Evolutionary conservation across 2,888 invertebrate genomes (phyloP), one percentile per base, ranked within the genome.

Genomic region (Philereme vetulata): DNA sequence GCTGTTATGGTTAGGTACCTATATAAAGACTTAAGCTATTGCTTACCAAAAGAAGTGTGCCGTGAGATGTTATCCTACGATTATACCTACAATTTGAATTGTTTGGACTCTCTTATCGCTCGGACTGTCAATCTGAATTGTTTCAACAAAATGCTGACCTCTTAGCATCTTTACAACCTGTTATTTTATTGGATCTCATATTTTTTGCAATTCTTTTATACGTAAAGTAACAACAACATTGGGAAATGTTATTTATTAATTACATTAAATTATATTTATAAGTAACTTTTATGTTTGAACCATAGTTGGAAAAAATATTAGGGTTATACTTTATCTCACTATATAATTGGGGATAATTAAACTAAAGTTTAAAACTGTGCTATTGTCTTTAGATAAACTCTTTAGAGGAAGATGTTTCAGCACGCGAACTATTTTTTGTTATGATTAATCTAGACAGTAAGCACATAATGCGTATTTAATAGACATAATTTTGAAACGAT

Each of bases 71-170:
- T 64, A 69, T 68, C 65, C 53, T 56, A 55, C 9, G 8, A 43
- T 36, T 6, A 36, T 66, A 65, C 51, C 59, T 66, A 61, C 57
- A 62, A 71, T 67, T 70, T 70, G 59, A 64, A 70, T 38, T 10
- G 3, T 67, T 66, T 64, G 62, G 64, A 59, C 64, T 59, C 65
- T 63, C 65, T 74, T 76, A 76, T 74, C 75, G 71, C 65, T 59
- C 54, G 65, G 65, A 59, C 68, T 72, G 76, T 77, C 77, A 62
- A 69, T 73, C 73, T 75, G 60, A 69, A 68, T 76, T 72, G 61
- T 72, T 67, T 65, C 66, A 56, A 58, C 65, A 64, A 73, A 64
- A 70, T 67, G 57, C 65, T 75, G 71, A 75, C 73, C 76, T 56
- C 67, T 64, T 68, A 67, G 65, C 67, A 68, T 65, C 68, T 62